Conservation (phyloP, 2,888 invertebrate species). For the Drosophila bunnanda region DNA sequence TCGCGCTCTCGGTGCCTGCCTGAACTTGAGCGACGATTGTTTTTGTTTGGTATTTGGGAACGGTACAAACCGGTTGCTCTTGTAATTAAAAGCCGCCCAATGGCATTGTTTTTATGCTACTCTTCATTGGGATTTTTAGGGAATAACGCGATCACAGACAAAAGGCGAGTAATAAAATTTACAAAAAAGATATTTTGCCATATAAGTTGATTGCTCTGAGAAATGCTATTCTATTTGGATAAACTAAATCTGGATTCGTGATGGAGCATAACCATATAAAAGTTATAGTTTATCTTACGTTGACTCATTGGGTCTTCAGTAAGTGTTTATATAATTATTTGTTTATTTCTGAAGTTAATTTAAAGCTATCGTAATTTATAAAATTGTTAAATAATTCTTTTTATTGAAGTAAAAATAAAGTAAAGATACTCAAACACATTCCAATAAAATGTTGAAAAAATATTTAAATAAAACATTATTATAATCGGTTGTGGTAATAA, state of each 20-base stretch:
- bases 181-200: constrained; percentile 4
- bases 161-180: constrained; percentile 15
- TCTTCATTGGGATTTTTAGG: constrained; percentile 3
- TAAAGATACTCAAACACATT: neutral
- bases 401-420: no score
- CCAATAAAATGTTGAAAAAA: neutral
- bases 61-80: constrained; percentile 48
- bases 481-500: neutral
- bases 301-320: neutral
- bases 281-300: neutral
- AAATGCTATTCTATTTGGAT: neutral
- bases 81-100: constrained; percentile 36
- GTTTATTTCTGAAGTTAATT: no score
- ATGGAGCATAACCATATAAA: neutral
- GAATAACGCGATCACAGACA: constrained; percentile 15
- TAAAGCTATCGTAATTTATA: no score
- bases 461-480: neutral
- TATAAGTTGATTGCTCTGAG: no score
- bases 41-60: constrained; percentile 17
- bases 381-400: neutral
- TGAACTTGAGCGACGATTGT: constrained; percentile 37
- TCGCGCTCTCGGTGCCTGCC: constrained; percentile 19
- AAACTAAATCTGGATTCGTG: neutral
- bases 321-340: neutral
- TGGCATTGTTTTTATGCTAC: constrained; percentile 20